Percentiles rank a stretch among this genome's conserved stretches.
Evolutionary conservation across 2,113 vertebrate genomes (phyloP).

Genomic region (Vulpes lagopus): DNA sequence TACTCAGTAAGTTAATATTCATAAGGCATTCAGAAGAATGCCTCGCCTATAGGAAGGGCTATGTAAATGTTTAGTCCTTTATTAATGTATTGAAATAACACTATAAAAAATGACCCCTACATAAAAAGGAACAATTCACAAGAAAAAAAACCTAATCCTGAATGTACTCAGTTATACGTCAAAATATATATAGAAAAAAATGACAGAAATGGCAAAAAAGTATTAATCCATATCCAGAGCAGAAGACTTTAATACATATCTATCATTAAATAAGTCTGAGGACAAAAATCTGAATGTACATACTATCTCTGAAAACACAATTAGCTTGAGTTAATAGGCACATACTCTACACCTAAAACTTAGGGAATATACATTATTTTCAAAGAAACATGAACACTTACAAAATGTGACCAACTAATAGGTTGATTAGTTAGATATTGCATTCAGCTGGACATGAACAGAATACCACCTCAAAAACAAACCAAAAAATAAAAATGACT

Average conservation of each 20-base stretch:
- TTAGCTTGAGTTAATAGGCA: background rate
- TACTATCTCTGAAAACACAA: background rate
- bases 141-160: background rate
- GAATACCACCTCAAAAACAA: background rate
- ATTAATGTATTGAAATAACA: background rate
- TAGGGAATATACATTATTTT: background rate
- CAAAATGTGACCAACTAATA: background rate
- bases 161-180: background rate
- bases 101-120: background rate
- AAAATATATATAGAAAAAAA: slow-evolving; percentile 47
- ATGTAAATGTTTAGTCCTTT: background rate
- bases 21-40: background rate
- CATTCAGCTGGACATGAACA: background rate
- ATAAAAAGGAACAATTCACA: slow-evolving; percentile 33
- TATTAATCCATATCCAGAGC: background rate
- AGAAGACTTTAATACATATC: background rate
- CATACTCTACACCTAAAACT: background rate
- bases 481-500: background rate
- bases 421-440: background rate
- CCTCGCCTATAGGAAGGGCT: background rate
- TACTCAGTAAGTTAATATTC: background rate
- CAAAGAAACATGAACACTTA: background rate
- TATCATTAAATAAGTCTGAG: background rate
- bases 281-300: background rate
- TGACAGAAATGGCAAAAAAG: slow-evolving; percentile 8